phyloP scores from a whole-genome alignment of 2,113 vertebrate species.

The Motacilla tschutschensis region DNA sequence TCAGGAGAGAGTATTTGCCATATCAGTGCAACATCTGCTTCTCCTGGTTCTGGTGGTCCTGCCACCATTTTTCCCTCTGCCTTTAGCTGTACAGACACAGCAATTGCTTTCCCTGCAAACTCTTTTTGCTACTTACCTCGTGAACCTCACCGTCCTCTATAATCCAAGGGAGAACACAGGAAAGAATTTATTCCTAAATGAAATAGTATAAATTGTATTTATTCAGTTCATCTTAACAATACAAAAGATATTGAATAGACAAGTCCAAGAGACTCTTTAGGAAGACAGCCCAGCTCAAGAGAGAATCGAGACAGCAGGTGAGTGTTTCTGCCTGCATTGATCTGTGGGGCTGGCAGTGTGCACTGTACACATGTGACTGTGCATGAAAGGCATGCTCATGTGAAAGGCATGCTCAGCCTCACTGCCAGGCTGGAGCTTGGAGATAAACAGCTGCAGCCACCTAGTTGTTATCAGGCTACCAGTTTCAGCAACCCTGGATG shows the following conservation, averaged over 20 bases:
- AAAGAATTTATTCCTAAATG: neutral
- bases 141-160: neutral
- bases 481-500: neutral
- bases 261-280: neutral
- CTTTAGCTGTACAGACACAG: neutral
- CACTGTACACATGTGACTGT: neutral
- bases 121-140: neutral
- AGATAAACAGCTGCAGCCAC: neutral
- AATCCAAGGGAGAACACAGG: neutral
- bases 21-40: neutral
- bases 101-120: neutral
- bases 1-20: neutral
- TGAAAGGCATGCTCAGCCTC: neutral
- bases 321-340: neutral
- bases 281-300: neutral
- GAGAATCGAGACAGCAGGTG: accelerated
- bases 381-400: too few relatives aligned
- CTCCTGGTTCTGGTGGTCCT: neutral
- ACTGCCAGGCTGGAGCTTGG: neutral
- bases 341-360: accelerated
- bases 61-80: neutral
- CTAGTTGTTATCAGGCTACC: neutral
- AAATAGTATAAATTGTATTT: neutral
- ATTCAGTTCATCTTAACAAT: neutral
- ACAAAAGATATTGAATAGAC: neutral